Evolutionary conservation across 1,140 invertebrate genomes (phyloP).

Genomic region (Scaptomyza graminum): DNA sequence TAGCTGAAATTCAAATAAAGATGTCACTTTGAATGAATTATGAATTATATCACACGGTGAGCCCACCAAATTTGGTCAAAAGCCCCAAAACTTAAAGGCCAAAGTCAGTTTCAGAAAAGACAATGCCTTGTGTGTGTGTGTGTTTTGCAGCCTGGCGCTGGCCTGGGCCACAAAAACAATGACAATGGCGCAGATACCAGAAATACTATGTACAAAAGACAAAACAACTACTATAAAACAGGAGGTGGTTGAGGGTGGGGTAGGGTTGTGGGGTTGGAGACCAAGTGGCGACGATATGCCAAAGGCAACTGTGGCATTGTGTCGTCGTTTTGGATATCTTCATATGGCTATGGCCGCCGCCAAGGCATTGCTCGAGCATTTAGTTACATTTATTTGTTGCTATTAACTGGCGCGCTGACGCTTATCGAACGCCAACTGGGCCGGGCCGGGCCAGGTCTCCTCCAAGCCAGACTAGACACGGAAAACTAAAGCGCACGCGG

Average conservation of each 20-base stretch:
- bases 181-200: constrained; percentile 67
- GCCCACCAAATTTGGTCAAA: constrained; percentile 73
- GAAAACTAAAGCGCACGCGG: constrained; percentile 73
- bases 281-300: constrained; percentile 74
- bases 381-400: constrained; percentile 84
- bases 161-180: constrained; percentile 39
- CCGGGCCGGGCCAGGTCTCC: background rate
- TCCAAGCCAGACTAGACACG: constrained; percentile 51
- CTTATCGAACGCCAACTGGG: constrained; percentile 65
- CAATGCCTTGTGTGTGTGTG: constrained; percentile 48
- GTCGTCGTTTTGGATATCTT: constrained; percentile 83
- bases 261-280: constrained; percentile 19
- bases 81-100: constrained; percentile 32
- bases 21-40: constrained; percentile 77
- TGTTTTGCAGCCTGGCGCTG: constrained; percentile 31
- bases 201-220: constrained; percentile 45
- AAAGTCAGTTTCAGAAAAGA: constrained; percentile 32
- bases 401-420: constrained; percentile 83
- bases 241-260: background rate
- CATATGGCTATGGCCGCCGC: constrained; percentile 57
- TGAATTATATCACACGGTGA: constrained; percentile 79
- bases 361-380: constrained; percentile 58
- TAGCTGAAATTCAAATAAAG: constrained; percentile 70
- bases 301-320: constrained; percentile 77
- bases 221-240: constrained; percentile 30